Evolutionary conservation across 2,113 vertebrate species (phyloP).

Genomic region (Calonectris borealis): DNA sequence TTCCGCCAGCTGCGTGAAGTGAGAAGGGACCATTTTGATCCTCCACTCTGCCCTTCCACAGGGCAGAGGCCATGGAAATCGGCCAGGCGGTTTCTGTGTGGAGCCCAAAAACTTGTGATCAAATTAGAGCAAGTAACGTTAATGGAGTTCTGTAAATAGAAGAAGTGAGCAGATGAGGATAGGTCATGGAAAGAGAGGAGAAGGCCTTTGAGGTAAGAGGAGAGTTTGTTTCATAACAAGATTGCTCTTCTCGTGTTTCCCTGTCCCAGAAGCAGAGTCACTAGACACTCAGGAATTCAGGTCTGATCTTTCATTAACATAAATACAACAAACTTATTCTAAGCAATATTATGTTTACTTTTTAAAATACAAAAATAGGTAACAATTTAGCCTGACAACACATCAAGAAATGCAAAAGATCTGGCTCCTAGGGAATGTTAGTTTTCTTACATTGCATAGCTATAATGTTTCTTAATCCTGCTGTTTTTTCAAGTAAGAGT

Average conservation of each 20-base stretch:
- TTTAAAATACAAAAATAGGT: not conserved
- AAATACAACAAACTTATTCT: constrained; percentile 24
- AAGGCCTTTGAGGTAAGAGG: constrained; percentile 50
- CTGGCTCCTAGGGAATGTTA: not conserved
- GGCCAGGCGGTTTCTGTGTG: not conserved
- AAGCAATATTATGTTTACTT: not conserved
- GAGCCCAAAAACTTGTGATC: constrained; percentile 42
- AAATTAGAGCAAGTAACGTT: not conserved
- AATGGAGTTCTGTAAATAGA: constrained; percentile 72
- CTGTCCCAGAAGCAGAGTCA: constrained; percentile 26
- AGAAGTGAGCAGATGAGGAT: constrained; percentile 50
- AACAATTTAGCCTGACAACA: not conserved
- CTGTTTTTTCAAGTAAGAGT: not conserved
- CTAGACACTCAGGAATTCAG: constrained; percentile 45
- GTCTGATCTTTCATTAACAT: constrained; percentile 36
- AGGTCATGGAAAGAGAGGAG: constrained; percentile 56
- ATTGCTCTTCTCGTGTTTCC: constrained; percentile 66
- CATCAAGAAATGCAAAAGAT: not conserved
- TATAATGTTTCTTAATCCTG: not conserved
- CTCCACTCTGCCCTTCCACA: not conserved
- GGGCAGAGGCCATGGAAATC: constrained; percentile 17
- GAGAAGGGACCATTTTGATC: not conserved
- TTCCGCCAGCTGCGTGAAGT: not conserved
- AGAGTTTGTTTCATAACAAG: constrained; percentile 66
- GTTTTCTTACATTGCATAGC: not conserved